A percentile compares a stretch with the other conserved stretches of the same genome.
Evolutionary conservation across 2,113 vertebrate species (phyloP).

Genomic region (Carlito syrichta): DNA sequence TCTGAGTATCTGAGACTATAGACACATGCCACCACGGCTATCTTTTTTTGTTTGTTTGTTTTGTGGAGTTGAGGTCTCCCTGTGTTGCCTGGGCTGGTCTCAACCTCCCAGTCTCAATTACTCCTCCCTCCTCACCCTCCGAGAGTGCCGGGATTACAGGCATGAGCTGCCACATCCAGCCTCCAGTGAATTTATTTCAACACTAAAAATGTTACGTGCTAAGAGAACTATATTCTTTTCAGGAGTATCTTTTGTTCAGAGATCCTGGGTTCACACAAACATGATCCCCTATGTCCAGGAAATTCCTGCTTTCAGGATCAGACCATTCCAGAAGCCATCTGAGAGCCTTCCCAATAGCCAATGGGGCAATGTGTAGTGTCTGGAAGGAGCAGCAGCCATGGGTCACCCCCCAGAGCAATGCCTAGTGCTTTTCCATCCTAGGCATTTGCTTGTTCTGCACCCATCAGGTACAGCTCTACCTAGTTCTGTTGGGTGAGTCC

Average conservation of each 20-base stretch:
- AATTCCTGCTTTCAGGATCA: neutral
- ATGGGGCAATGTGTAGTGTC: accelerated
- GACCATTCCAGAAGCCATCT: neutral
- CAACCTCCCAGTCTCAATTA: too few species aligned
- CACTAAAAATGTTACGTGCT: neutral
- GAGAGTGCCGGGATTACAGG: too few species aligned
- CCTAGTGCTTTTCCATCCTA: neutral
- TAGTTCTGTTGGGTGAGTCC: neutral
- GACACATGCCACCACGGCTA: too few species aligned
- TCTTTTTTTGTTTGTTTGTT: too few species aligned
- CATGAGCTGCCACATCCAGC: too few species aligned
- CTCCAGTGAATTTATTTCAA: neutral
- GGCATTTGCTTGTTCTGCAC: neutral
- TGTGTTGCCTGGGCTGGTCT: too few species aligned
- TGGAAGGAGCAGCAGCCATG: neutral
- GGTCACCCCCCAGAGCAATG: neutral
- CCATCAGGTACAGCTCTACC: too few species aligned
- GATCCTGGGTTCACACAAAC: neutral
- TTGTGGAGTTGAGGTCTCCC: too few species aligned
- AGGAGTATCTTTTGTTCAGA: neutral
- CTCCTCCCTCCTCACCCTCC: too few species aligned
- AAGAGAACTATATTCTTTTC: neutral
- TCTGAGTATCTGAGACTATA: too few species aligned
- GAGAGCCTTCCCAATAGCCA: neutral
- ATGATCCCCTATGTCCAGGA: neutral